Evolutionary conservation across 2,113 vertebrate genomes (phyloP), one percentile per base, ranked within the genome.

Genomic region (Hymenochirus boettgeri): DNA sequence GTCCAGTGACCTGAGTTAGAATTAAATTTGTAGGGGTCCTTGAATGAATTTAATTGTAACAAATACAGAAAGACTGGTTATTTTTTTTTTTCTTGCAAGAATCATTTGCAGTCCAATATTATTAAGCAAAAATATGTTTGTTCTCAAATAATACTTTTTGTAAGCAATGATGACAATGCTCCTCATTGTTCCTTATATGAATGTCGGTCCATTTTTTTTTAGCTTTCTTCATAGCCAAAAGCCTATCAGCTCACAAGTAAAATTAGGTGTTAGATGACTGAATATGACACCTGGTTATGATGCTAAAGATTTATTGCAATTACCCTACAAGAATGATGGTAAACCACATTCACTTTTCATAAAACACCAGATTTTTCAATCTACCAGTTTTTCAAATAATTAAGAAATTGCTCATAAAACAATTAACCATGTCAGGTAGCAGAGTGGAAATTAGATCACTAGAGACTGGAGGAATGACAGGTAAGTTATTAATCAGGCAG

Each of bases 231-330:
- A 19, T 15, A 21, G 21, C 46, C 19, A 22, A 23, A 48, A 21
- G 19, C 18, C 2, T 54, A 54, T 42, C 11, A 54, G 47, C 31
- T 42, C 18, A n/a, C 24, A 42, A 25, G 24, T 24, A 26, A 63
- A 63, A 63, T 63, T 24, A 63, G 24, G 50, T 63, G 61, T 52
- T 42, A 26, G 22, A 26, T 7, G 23, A 63, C 23, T 42, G 29
- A 21, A 17, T 8, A 37, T 25, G 24, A 29, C 48, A 50, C 23
- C 24, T 21, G 19, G 19, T 63, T 42, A 63, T 42, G 37, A 27
- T 45, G 45, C 18, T 42, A 5, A 53, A 52, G 22, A 54, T 54
- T 62, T 37, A 51, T 62, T 24, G 21, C 31, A 37, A 52, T 27
- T 29, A 7, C 24, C 45, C 17, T 47, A n/a, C 22, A 33, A 31